Base-by-base conservation (phyloP, 2,113 vertebrate genomes). In the Myotis brandtii region DNA sequence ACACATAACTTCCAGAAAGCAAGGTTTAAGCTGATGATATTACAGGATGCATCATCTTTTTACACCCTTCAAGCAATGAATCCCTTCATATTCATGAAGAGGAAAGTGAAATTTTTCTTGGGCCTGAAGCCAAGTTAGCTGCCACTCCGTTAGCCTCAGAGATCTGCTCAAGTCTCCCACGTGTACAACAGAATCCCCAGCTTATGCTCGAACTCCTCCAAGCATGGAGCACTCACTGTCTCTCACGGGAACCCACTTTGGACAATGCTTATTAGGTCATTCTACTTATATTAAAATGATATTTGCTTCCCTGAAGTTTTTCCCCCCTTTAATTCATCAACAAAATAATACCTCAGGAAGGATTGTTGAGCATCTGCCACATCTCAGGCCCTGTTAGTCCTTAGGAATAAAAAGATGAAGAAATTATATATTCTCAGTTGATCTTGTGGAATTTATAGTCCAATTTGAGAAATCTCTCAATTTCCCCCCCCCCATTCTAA, bases 351-450 rank as follows among this genome's bases (percentile, higher is more conserved):
- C 25, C 54, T 94, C 0, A 66, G 52, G 80, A 80, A 76, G 7
- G 13, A 32, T 17, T 83, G 76, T 30, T 69, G 16, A 90, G 20
- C 11, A 7, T 69, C 46, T 82, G 46, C 7, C 21, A 54, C 3
- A 0, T 89, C 25, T 32, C 37, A 34, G 48, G 14, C 17, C 59
- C 34, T 34, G 23, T 79, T 43, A 79, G 21, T 5, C 3, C 25
- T 91, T 34, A 66, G 77, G 56, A 92, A 85, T 64, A 79, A 84
- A 90, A 95, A 56, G 34, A 66, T 67, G 6, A 81, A n/a, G 52
- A n/a, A 20, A 76, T 89, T 72, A 67, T 6, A 21, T 56, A 4
- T 32, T 9, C 76, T 72, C 43, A 70, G 32, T 48, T 43, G 81
- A 72, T 21, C 34, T 50, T 27, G 3, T 27, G 43, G 37, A 62